phyloP scores from a whole-genome alignment of 2,888 invertebrate genomes.

The Trachelus troglodyta region DNA sequence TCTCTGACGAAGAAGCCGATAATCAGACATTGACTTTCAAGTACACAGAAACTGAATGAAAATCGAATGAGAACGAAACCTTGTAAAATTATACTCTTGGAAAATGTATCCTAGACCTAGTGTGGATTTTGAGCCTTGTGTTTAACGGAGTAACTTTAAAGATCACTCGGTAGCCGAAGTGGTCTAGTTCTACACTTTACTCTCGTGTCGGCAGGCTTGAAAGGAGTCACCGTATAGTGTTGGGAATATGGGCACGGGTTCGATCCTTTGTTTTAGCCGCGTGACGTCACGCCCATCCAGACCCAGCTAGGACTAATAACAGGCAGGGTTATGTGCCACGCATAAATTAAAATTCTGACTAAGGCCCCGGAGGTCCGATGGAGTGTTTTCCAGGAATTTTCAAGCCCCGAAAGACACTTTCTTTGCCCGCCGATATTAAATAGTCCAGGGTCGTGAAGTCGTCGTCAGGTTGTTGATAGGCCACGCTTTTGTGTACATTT shows the following conservation, averaged over 20 bases:
- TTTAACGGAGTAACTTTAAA: not conserved
- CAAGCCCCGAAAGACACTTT: not conserved
- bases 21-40: not conserved
- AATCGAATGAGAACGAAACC: not conserved
- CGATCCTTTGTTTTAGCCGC: slow-evolving; percentile 63
- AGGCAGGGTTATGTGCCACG: slow-evolving; percentile 52
- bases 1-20: not conserved
- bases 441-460: not conserved
- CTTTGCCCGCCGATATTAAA: not conserved
- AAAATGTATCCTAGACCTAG: not conserved
- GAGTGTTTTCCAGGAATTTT: slow-evolving; percentile 39
- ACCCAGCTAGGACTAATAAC: slow-evolving; percentile 59
- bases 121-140: not conserved
- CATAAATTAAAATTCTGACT: slow-evolving; percentile 58
- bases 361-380: slow-evolving; percentile 3
- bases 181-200: not conserved
- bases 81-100: not conserved
- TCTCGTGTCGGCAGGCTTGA: slow-evolving; percentile 48
- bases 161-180: not conserved
- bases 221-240: slow-evolving; percentile 39
- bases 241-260: slow-evolving; percentile 44
- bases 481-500: not conserved
- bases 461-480: not conserved
- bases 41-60: not conserved
- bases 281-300: slow-evolving; percentile 59